A percentile compares a stretch with the other conserved stretches of the same genome.
Evolutionary conservation across 1,140 invertebrate genomes (phyloP).

Genomic region (Halictus rubicundus): DNA sequence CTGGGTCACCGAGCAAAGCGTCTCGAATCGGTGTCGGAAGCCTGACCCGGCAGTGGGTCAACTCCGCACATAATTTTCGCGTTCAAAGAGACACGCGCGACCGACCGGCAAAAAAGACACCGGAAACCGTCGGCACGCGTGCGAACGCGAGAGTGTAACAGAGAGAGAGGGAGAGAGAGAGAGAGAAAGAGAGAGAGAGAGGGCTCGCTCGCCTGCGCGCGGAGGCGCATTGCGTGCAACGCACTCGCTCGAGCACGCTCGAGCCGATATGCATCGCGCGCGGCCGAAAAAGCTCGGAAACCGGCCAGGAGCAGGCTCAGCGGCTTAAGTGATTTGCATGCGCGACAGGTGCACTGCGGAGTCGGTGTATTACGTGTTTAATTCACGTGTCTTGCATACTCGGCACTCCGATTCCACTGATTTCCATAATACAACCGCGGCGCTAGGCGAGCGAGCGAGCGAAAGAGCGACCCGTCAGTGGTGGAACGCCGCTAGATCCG

Average conservation of each 20-base stretch:
- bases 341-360: slow-evolving; percentile 70
- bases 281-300: slow-evolving; percentile 59
- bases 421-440: slow-evolving; percentile 61
- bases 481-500: slow-evolving; percentile 32
- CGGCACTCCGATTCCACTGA: slow-evolving; percentile 60
- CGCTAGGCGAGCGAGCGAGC: not conserved
- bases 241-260: not conserved
- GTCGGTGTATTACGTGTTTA: slow-evolving; percentile 73
- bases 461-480: slow-evolving; percentile 4
- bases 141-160: not conserved
- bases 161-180: not conserved
- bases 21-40: too few relatives aligned
- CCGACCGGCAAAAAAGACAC: not conserved
- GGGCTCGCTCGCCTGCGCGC: accelerated
- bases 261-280: slow-evolving; percentile 29
- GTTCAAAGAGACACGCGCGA: not conserved
- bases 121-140: not conserved
- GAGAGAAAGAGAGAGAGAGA: not conserved
- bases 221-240: slow-evolving; percentile 5
- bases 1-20: not conserved
- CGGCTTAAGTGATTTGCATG: slow-evolving; percentile 71
- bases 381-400: slow-evolving; percentile 73
- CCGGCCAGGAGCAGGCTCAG: slow-evolving; percentile 50
- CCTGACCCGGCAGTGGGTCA: not conserved
- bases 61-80: not conserved